Base-by-base conservation (phyloP, 2,113 vertebrate genomes). In the Pionites leucogaster region DNA sequence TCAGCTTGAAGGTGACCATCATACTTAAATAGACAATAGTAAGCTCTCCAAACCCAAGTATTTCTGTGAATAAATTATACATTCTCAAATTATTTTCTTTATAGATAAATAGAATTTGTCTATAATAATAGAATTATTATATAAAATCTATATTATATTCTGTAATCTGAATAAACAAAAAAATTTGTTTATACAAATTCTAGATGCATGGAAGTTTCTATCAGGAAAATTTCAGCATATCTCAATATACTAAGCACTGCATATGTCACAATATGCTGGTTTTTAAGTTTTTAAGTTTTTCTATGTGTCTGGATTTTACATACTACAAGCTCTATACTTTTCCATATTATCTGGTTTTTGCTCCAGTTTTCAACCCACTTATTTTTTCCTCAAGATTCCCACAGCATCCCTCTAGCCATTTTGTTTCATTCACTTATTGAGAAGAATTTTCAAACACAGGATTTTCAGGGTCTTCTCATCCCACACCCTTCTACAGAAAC, bases 171-270 rank as follows among this genome's bases (percentile, higher is more conserved):
- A 13, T 57, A 57, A 57, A 7, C 20, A 23, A 33, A 22, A 22
- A 18, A 57, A 57, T 57, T n/a, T n/a, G 33, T 9, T 57, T n/a
- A n/a, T 57, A 81, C 4, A 39, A 74, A 63, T 63, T 83, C 33
- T 42, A 42, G 28, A 53, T 8, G 49, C 5, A 46, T 13, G 15
- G 17, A 91, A 86, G 29, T 6, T n/a, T 69, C 33, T 65, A 10
- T 27, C 6, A 31, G 22, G 17, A 88, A 83, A 74, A 72, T 13
- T 71, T 55, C 3, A 2, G 33, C 10, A 52, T 9, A 46, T 71
- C 35, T 29, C 76, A 12, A 20, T 59, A 33, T 0, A 1, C 2
- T 57, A 57, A 67, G 4, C 6, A 12, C 11, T 63, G 10, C 3
- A 1, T 29, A n/a, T 62, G 25, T 16, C 23, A 62, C 11, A 28